Conservation (phyloP, 2,797 vertebrate genomes). For the Nannoperca obscura region DNA sequence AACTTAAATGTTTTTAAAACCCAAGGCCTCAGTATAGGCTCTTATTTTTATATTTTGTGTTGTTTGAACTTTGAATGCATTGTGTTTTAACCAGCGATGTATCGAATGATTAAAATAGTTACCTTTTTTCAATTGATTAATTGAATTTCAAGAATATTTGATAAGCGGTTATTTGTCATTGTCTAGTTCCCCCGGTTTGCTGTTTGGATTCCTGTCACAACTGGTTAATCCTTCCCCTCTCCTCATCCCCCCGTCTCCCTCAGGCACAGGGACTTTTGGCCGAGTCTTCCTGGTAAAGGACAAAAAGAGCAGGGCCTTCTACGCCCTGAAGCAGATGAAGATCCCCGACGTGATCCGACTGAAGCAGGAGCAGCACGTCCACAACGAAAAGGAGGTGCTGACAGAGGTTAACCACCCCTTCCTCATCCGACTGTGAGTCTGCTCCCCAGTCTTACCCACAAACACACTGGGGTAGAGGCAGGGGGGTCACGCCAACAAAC, state of each 20-base stretch:
- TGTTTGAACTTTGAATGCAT: too few species aligned
- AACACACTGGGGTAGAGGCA: neutral
- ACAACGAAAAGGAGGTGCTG: slow-evolving; percentile 95
- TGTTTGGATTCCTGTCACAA: neutral
- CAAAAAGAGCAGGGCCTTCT: slow-evolving; percentile 86
- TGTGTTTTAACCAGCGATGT: neutral
- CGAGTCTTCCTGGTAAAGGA: slow-evolving; percentile 93
- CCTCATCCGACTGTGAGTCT: slow-evolving; percentile 93
- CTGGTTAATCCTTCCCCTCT: neutral
- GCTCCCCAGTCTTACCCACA: neutral
- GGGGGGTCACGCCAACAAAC: neutral
- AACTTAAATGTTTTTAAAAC: too few species aligned
- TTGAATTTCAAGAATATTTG: neutral
- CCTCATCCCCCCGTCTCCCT: neutral
- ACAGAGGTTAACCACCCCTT: slow-evolving; percentile 93
- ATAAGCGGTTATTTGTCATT: slow-evolving; percentile 12
- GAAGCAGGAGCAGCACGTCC: slow-evolving; percentile 96
- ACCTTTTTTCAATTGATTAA: too few species aligned
- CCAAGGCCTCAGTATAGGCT: too few species aligned
- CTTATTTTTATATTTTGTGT: too few species aligned
- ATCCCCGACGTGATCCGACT: slow-evolving; percentile 94
- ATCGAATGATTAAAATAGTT: neutral
- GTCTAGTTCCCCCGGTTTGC: neutral
- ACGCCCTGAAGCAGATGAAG: slow-evolving; percentile 95
- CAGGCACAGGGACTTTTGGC: slow-evolving; percentile 96